These are phyloP conservation scores for Haliaeetus leucogaster DNA, from an alignment of 2,113 vertebrate species.

Conservation along the genomic window DNA sequence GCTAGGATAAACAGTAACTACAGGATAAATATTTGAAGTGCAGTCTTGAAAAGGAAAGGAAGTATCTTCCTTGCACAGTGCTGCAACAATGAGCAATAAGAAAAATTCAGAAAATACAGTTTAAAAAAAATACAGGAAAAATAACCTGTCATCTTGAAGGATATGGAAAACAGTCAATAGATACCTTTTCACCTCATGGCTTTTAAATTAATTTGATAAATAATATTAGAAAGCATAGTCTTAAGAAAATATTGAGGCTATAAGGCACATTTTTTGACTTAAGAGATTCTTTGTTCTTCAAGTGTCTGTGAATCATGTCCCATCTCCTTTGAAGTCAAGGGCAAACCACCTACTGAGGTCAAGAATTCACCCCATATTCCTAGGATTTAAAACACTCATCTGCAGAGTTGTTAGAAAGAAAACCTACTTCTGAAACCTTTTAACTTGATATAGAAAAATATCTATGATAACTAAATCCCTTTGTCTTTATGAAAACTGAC, in stretches of 20 bases:
- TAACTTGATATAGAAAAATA: neutral
- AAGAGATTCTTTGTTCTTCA: neutral
- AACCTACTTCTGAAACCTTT: neutral
- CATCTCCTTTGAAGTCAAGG: neutral
- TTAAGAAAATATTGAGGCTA: neutral
- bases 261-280: neutral
- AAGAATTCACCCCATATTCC: neutral
- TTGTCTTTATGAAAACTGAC: neutral
- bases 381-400: neutral
- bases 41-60: neutral
- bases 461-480: neutral
- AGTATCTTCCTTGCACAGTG: neutral
- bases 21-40: neutral
- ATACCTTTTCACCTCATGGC: neutral
- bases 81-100: neutral
- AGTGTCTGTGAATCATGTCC: neutral
- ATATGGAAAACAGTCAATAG: neutral
- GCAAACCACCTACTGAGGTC: neutral
- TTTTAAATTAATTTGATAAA: neutral
- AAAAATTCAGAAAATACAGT: neutral
- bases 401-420: neutral
- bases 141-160: neutral
- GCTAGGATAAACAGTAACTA: neutral
- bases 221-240: neutral
- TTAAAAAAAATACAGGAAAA: neutral